Evolutionary conservation across 2,113 vertebrate species (phyloP).

Genomic region (Tachuris rubrigastra): DNA sequence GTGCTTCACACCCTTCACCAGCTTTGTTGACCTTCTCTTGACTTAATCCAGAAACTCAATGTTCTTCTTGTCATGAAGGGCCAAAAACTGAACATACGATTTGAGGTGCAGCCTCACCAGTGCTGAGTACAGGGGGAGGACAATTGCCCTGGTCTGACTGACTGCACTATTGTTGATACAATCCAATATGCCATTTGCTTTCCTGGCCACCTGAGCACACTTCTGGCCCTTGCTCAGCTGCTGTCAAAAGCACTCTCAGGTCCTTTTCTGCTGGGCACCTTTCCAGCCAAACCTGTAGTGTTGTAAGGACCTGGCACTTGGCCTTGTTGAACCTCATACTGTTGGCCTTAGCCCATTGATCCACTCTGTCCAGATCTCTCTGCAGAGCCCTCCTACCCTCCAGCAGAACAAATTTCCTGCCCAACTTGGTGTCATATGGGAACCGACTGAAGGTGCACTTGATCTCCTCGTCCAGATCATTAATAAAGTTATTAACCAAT

Average conservation of each 20-base stretch:
- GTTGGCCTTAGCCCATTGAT: accelerated
- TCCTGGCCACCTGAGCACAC: background rate
- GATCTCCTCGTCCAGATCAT: background rate
- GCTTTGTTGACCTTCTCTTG: background rate
- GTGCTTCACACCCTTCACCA: background rate
- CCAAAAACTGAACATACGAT: background rate
- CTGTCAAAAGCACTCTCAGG: background rate
- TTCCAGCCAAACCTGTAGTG: background rate
- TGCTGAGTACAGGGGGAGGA: accelerated
- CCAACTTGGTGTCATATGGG: background rate
- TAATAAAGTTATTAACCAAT: background rate
- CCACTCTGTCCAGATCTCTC: background rate
- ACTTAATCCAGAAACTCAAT: background rate
- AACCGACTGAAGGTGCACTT: background rate
- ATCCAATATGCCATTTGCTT: background rate
- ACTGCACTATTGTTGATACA: background rate
- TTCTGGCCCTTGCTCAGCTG: background rate
- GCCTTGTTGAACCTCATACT: background rate
- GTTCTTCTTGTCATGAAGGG: background rate
- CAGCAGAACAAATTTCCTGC: background rate
- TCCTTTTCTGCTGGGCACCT: background rate
- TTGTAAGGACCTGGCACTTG: accelerated
- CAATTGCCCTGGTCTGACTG: background rate
- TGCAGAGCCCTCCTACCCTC: background rate
- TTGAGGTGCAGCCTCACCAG: accelerated